Conservation (phyloP, 2,797 vertebrate genomes). For the Picus viridis region DNA sequence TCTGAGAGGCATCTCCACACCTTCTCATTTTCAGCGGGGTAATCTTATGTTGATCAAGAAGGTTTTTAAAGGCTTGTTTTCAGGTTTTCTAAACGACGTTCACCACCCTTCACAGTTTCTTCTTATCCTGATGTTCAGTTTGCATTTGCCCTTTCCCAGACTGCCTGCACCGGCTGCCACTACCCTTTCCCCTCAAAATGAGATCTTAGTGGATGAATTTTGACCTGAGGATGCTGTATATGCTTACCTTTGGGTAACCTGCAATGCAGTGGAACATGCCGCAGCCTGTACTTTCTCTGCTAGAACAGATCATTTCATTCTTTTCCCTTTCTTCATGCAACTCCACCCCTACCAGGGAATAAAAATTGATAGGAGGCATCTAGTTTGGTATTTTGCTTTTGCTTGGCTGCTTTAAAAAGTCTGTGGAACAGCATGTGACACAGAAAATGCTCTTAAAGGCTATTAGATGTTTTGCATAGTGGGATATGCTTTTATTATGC, state of each 20-base stretch:
- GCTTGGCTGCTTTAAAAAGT: not conserved
- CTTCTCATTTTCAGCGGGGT: not conserved
- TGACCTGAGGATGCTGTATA: not conserved
- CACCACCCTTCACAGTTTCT: not conserved
- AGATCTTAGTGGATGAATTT: not conserved
- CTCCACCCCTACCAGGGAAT: not conserved
- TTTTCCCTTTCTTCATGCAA: conserved; percentile 4
- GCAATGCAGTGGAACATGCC: not conserved
- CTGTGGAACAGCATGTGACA: not conserved
- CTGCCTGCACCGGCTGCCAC: not conserved
- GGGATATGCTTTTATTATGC: not conserved
- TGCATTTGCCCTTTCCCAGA: not conserved
- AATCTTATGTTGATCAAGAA: not conserved
- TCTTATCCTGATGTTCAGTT: not conserved
- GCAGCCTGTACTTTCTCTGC: not conserved
- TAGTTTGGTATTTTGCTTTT: conserved; percentile 13
- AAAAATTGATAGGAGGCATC: conserved; percentile 4
- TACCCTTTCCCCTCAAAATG: not conserved
- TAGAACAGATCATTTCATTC: not conserved
- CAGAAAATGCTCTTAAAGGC: not conserved
- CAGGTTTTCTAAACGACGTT: not conserved
- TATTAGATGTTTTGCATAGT: not conserved
- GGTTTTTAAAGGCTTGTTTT: not conserved
- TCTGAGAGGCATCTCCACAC: not conserved
- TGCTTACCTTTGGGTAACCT: not conserved